Base-by-base conservation (phyloP, 30 jellyfish, hydroid and myxozoan genomes). In the Aurelia aurita region DNA sequence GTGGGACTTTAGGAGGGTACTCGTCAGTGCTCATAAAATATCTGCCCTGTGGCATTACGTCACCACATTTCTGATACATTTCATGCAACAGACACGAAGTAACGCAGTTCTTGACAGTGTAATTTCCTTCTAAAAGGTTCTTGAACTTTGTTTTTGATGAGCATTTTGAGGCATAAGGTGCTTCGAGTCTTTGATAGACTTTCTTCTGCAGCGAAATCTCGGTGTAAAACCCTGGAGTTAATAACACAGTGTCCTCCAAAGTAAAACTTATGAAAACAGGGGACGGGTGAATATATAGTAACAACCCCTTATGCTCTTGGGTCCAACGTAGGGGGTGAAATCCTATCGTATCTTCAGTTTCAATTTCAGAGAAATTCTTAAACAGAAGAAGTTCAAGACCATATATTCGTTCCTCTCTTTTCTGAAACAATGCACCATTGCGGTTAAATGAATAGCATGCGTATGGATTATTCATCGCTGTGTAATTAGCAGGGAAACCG, bases 131-230 rank as follows among this genome's bases (percentile, higher is more conserved):
- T 5, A 60, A 3, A 19, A 63, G 23, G 16, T 27, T 20, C 2
- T 23, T 23, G 21, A 62, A 54, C 16, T 28, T 22, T 10, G 28
- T 58, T 26, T 77, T 58, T 18, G 59, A n/a, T 0, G 81, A 46
- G 54, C 82, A 77, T 5, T 58, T 77, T 19, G 89, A 10, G 20
- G 79, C 39, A 60, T 18, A 77, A 16, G 89, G 89, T 7, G 68
- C 67, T 26, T 51, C 66, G 27, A 58, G 32, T 28, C 89, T 34
- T 3, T 26, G 22, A 13, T 18, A 16, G 5, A 58, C 89, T 29
- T 22, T 34, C 31, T 60, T 77, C 55, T 77, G 31, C 45, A 77
- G 29, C 16, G 79, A n/a, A 5, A 77, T 66, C 51, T 77, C 79
- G 23, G 67, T 60, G 39, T 60, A 28, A 43, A 28, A 35, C 3